Evolutionary conservation across 2,797 vertebrate genomes (phyloP).

Genomic region (Coreius guichenoti): DNA sequence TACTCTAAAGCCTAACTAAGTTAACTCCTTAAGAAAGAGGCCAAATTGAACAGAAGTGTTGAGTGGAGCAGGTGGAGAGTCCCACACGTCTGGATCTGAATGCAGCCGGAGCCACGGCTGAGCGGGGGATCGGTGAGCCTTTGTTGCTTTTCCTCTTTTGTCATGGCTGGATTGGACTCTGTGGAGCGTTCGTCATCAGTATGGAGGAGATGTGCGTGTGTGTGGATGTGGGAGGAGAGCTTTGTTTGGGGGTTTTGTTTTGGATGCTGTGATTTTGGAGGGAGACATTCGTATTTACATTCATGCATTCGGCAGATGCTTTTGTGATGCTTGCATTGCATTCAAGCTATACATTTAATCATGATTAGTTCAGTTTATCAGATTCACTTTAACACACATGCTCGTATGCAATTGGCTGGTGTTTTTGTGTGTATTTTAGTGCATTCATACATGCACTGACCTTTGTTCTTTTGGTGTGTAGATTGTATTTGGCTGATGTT

Average conservation of each 20-base stretch:
- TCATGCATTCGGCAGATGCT: neutral
- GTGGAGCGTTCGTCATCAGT: conserved; percentile 5
- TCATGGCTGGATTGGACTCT: neutral
- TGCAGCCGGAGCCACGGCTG: conserved; percentile 58
- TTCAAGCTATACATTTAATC: neutral
- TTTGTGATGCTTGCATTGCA: neutral
- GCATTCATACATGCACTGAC: neutral
- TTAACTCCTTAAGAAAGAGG: conserved; percentile 45
- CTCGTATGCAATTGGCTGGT: neutral
- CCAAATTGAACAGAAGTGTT: conserved; percentile 55
- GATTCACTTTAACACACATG: neutral
- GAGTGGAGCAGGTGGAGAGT: conserved; percentile 32
- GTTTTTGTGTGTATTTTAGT: conserved; percentile 29
- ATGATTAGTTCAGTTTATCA: neutral
- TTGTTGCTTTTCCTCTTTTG: conserved; percentile 44
- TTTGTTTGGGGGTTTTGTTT: conserved; percentile 47
- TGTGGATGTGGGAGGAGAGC: neutral
- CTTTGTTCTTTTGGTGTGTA: neutral
- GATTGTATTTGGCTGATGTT: neutral
- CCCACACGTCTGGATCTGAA: conserved; percentile 70
- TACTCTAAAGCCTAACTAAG: neutral
- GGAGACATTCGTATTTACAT: neutral
- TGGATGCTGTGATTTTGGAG: neutral
- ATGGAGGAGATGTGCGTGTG: conserved; percentile 19
- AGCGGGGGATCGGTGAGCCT: conserved; percentile 78